Conservation (phyloP, 2,113 vertebrate genomes). For the Trichomycterus rosablanca region DNA sequence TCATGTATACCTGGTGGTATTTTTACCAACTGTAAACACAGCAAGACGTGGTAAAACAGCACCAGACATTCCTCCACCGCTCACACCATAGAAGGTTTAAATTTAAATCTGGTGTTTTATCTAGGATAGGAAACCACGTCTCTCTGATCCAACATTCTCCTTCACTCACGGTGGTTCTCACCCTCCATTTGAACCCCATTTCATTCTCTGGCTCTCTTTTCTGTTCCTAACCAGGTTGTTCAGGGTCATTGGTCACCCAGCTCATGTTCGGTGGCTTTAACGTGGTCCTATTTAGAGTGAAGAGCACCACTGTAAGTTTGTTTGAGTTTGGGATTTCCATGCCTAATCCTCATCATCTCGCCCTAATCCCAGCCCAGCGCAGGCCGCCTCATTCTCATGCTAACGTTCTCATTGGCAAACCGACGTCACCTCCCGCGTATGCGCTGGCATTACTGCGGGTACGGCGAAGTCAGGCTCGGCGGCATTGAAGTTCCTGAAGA, state of each 20-base stretch:
- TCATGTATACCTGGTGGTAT: too few species aligned
- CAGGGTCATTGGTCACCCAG: slow-evolving; percentile 30
- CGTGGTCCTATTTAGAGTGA: slow-evolving; percentile 38
- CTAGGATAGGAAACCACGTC: too few species aligned
- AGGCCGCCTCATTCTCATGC: slow-evolving; percentile 41
- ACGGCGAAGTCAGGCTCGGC: slow-evolving; percentile 38
- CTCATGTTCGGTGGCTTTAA: slow-evolving; percentile 32
- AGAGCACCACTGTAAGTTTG: slow-evolving; percentile 39
- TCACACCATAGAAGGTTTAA: too few species aligned
- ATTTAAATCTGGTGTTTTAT: too few species aligned
- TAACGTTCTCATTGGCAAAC: slow-evolving; percentile 47
- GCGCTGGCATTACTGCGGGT: slow-evolving; percentile 28
- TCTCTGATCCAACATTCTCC: too few species aligned
- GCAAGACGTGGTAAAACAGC: too few species aligned
- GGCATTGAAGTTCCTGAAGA: slow-evolving; percentile 27
- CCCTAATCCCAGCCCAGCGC: slow-evolving; percentile 37
- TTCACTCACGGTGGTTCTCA: too few species aligned
- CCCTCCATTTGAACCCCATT: too few species aligned
- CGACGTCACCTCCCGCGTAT: slow-evolving; percentile 42
- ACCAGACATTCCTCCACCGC: too few species aligned
- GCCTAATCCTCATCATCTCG: slow-evolving; percentile 45
- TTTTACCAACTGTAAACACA: too few species aligned
- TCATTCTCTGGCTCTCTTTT: too few species aligned
- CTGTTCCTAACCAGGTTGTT: slow-evolving; percentile 3
- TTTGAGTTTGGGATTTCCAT: slow-evolving; percentile 50